Conservation (phyloP, 2,888 invertebrate species). For the Vanessa cardui region DNA sequence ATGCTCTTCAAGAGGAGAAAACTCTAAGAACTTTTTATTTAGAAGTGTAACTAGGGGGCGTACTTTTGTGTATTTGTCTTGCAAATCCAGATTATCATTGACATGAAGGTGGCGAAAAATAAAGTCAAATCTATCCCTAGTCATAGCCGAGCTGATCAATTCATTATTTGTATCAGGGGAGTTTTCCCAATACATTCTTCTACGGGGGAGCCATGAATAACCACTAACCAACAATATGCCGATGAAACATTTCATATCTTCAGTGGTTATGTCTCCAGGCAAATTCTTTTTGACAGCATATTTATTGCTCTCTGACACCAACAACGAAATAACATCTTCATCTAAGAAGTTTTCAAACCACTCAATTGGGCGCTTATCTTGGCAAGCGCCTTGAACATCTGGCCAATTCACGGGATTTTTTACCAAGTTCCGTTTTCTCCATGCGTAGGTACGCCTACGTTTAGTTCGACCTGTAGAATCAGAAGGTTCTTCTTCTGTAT, state of each 20-base stretch:
- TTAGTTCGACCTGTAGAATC: slow-evolving; percentile 39
- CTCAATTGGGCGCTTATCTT: slow-evolving; percentile 42
- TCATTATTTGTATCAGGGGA: slow-evolving; percentile 45
- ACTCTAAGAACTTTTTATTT: slow-evolving; percentile 43
- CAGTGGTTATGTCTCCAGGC: slow-evolving; percentile 43
- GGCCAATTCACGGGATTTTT: slow-evolving; percentile 25
- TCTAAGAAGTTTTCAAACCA: slow-evolving; percentile 43
- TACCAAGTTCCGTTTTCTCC: slow-evolving; percentile 35
- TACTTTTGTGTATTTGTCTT: slow-evolving; percentile 47
- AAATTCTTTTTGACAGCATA: slow-evolving; percentile 44
- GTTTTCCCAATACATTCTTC: slow-evolving; percentile 47
- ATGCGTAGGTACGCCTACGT: slow-evolving; percentile 39
- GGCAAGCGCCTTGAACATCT: slow-evolving; percentile 24
- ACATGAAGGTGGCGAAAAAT: slow-evolving; percentile 47
- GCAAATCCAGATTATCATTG: slow-evolving; percentile 43
- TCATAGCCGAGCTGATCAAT: slow-evolving; percentile 41
- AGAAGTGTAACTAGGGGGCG: too few relatives aligned
- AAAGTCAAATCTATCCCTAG: too few relatives aligned
- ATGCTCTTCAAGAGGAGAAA: slow-evolving; percentile 46
- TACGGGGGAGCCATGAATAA: slow-evolving; percentile 43
- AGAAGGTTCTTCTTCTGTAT: slow-evolving; percentile 32
- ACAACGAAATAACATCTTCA: slow-evolving; percentile 44
- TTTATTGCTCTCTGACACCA: slow-evolving; percentile 43
- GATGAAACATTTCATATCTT: slow-evolving; percentile 44
- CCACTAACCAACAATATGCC: slow-evolving; percentile 45